Percentiles rank a stretch among this genome's conserved stretches.
Evolutionary conservation across 2,797 vertebrate species (phyloP).

Genomic region (Paedocypris micromegethes): DNA sequence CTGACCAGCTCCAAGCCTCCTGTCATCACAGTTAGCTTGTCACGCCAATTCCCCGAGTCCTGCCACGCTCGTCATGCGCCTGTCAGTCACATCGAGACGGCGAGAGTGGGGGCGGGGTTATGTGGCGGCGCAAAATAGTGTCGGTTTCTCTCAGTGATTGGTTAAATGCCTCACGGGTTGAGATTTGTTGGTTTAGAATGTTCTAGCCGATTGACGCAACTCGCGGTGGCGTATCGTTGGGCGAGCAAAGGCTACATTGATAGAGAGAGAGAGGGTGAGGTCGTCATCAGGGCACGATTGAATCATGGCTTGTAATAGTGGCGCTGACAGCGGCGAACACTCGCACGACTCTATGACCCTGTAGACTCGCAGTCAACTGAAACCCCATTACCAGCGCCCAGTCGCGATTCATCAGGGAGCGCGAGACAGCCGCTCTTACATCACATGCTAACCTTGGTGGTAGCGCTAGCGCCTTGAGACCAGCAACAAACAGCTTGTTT

Average conservation of each 20-base stretch:
- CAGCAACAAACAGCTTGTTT: neutral
- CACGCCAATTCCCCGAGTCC: conserved; percentile 64
- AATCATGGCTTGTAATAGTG: conserved; percentile 57
- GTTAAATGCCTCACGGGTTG: neutral
- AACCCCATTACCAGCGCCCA: conserved; percentile 65
- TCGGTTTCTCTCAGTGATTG: neutral
- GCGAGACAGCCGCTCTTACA: neutral
- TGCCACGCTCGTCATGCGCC: conserved; percentile 69
- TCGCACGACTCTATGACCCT: conserved; percentile 52
- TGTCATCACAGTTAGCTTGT: conserved; percentile 66
- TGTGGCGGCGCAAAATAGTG: neutral
- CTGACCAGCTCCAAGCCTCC: conserved; percentile 54
- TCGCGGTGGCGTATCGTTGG: neutral
- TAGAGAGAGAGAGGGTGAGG: conserved; percentile 38
- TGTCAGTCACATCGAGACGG: conserved; percentile 65
- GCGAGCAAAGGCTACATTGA: conserved; percentile 3
- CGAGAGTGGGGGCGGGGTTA: neutral
- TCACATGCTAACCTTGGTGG: neutral
- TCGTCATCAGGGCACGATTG: conserved; percentile 49
- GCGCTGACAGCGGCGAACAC: conserved; percentile 49
- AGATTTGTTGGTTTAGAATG: conserved; percentile 1
- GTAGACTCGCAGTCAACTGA: conserved; percentile 62
- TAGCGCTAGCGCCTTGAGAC: neutral
- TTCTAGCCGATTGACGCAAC: conserved; percentile 5
- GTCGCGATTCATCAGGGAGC: conserved; percentile 57